phyloP scores from a whole-genome alignment of 2,888 invertebrate species.

The Ichneumoninae sp. region DNA sequence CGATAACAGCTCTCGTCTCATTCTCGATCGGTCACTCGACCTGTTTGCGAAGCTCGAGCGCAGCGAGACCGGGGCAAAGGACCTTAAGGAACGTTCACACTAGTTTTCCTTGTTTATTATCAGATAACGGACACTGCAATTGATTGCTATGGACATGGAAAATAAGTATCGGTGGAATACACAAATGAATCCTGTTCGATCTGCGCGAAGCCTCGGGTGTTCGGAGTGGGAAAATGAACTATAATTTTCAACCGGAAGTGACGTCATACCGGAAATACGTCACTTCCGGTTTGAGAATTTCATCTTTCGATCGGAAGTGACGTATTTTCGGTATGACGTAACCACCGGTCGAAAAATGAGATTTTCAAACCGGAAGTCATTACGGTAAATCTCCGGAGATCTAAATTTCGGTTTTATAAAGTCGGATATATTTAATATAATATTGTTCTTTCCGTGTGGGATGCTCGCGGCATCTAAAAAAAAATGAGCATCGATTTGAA shows the following conservation, averaged over 20 bases:
- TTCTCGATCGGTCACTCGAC: conserved; percentile 37
- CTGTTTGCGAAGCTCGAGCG: conserved; percentile 21
- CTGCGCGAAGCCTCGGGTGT: neutral
- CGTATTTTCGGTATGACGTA: neutral
- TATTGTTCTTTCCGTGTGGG: neutral
- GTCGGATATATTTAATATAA: too few relatives aligned
- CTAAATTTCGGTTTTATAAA: too few relatives aligned
- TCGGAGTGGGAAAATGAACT: neutral
- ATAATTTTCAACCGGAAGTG: neutral
- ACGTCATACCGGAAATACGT: neutral
- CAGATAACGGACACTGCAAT: neutral
- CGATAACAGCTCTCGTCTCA: conserved; percentile 52
- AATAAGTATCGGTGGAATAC: neutral
- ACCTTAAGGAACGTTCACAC: conserved; percentile 43
- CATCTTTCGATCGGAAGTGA: neutral
- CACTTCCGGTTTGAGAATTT: neutral
- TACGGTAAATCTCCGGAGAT: too few relatives aligned
- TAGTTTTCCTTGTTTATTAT: conserved; percentile 26
- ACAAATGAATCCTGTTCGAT: neutral
- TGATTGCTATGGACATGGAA: neutral
- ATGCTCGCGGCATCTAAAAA: neutral
- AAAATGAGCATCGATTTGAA: neutral
- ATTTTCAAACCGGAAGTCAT: too few relatives aligned
- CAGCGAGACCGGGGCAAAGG: conserved; percentile 15
- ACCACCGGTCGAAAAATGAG: too few relatives aligned